Base-by-base conservation (phyloP, 2,888 invertebrate species). In the Sminthurides aquaticus region DNA sequence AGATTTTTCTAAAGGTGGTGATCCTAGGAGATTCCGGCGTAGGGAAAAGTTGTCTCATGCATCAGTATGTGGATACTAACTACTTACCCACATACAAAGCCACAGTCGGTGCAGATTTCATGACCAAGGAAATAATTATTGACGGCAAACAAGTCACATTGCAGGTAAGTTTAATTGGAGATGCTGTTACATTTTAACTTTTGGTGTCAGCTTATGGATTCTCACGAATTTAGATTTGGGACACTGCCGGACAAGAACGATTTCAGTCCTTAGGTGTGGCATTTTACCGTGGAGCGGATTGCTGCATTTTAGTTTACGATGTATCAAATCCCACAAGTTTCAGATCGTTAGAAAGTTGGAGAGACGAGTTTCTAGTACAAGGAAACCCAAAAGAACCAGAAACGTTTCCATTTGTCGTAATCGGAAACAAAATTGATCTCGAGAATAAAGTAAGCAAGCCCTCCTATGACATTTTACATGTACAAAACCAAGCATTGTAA, bases 171-270 rank as follows among this genome's bases (percentile, higher is more conserved):
- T 15, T 15, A 11, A 15, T 43, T 43, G 11, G 15, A 15, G 15
- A 15, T 43, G 15, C 15, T 15, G 5, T 8, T 20, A 11, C 75
- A 34, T n/a, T n/a, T n/a, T n/a, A n/a, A n/a, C n/a, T n/a, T n/a
- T n/a, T n/a, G n/a, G n/a, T n/a, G n/a, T n/a, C n/a, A n/a, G n/a
- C n/a, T n/a, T n/a, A n/a, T n/a, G n/a, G n/a, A n/a, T n/a, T n/a
- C n/a, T n/a, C n/a, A n/a, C n/a, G n/a, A n/a, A n/a, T n/a, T n/a
- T 75, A 86, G 86, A 99, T 99, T 78, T 99, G 99, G 99, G 99
- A 99, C 79, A 99, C 99, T 61, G 99, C 99, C 66, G 99, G 99
- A 22, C 99, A 99, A 80, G 99, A 62, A 26, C 8, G 99, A 77
- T 99, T 99, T 81, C 99, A 99, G 80, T 96, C 95, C 2, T 82